phyloP scores from a whole-genome alignment of 2,888 invertebrate species.

The Volucella inflata region DNA sequence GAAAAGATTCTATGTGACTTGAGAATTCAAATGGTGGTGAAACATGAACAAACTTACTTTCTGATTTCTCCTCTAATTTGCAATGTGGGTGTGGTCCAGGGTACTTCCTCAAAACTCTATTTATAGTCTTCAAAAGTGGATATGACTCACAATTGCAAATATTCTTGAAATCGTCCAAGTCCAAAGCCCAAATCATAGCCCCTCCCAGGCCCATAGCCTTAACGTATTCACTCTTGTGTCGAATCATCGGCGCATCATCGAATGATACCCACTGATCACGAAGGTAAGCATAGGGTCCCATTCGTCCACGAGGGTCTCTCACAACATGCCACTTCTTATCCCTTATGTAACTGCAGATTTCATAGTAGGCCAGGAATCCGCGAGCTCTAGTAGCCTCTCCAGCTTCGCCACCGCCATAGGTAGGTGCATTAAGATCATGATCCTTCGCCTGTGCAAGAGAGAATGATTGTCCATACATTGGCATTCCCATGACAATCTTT shows the following conservation, averaged over 20 bases:
- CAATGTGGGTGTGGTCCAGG: constrained; percentile 88
- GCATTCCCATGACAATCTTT: constrained; percentile 93
- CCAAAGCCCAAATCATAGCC: constrained; percentile 95
- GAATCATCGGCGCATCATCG: constrained; percentile 93
- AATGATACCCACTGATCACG: constrained; percentile 97
- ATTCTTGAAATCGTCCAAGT: constrained; percentile 93
- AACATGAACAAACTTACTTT: constrained; percentile 78
- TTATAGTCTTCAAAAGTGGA: constrained; percentile 91
- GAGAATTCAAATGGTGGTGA: neutral
- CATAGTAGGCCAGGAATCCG: constrained; percentile 95
- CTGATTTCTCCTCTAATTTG: constrained; percentile 83
- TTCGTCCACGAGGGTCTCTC: constrained; percentile 90
- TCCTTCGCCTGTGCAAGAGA: constrained; percentile 88
- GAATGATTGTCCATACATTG: constrained; percentile 95
- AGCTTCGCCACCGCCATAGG: constrained; percentile 94
- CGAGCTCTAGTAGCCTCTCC: constrained; percentile 94
- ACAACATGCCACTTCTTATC: constrained; percentile 91
- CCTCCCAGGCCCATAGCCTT: constrained; percentile 92
- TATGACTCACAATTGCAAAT: constrained; percentile 92
- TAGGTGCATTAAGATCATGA: constrained; percentile 89
- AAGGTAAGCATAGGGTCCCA: constrained; percentile 93
- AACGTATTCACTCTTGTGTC: constrained; percentile 92
- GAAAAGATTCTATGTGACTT: constrained; percentile 8
- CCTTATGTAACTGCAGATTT: constrained; percentile 92
- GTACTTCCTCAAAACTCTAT: constrained; percentile 90